Percentiles rank a stretch among this genome's conserved stretches.
These are phyloP conservation scores for Lysandra bellargus DNA, from an alignment of 2,888 invertebrate genomes.

Conservation along the genomic window DNA sequence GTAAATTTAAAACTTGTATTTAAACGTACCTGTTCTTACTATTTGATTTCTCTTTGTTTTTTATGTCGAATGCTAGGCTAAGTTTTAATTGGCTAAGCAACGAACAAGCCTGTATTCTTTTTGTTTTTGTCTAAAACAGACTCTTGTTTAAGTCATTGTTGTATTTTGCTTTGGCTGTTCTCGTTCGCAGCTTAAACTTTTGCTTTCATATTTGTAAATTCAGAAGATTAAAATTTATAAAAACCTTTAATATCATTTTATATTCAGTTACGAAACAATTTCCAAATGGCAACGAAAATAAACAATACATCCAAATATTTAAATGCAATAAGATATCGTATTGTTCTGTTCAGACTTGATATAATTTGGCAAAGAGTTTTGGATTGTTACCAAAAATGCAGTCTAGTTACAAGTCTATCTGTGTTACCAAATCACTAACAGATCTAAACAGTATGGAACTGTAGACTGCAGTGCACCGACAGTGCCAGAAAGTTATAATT, in stretches of 20 bases:
- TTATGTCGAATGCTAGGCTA: constrained; percentile 2
- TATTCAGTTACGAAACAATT: neutral
- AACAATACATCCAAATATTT: constrained; percentile 1
- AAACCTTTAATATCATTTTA: neutral
- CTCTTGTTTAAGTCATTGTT: neutral
- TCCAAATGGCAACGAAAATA: neutral
- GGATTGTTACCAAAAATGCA: constrained; percentile 29
- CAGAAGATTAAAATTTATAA: neutral
- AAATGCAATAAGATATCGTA: constrained; percentile 17
- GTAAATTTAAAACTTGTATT: neutral
- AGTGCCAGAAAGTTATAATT: constrained; percentile 9
- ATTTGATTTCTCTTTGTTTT: neutral
- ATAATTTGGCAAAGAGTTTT: constrained; percentile 29
- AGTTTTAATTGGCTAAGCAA: constrained; percentile 31
- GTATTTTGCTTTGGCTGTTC: neutral
- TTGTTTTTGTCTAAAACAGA: neutral
- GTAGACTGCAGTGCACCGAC: constrained; percentile 7
- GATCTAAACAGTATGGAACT: constrained; percentile 19
- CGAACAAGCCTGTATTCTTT: neutral
- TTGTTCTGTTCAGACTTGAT: constrained; percentile 25
- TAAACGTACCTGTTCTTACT: neutral
- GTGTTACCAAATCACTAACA: constrained; percentile 24
- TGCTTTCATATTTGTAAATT: neutral
- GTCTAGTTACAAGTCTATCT: constrained; percentile 26
- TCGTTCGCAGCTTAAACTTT: neutral